Percentiles rank a stretch among this genome's conserved stretches.
These are phyloP conservation scores for Neogale vison DNA, from an alignment of 2,113 vertebrate genomes.

Conservation along the genomic window DNA sequence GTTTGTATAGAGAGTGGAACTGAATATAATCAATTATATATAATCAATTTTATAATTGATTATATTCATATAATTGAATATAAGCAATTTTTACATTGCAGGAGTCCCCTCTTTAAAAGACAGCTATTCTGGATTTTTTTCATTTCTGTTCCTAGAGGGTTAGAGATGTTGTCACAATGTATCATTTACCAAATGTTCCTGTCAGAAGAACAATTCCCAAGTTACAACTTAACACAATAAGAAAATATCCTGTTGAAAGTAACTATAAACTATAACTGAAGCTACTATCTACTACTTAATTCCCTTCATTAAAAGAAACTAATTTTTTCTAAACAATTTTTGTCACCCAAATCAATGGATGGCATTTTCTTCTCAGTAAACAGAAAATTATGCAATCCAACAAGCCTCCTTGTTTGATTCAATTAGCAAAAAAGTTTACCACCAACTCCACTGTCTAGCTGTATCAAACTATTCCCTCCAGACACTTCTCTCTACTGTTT, in stretches of 20 bases:
- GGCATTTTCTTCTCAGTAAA: background rate
- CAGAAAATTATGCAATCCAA: background rate
- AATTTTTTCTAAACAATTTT: background rate
- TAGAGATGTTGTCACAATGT: background rate
- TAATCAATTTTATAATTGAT: no score
- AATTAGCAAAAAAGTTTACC: background rate
- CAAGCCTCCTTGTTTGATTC: background rate
- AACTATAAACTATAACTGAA: background rate
- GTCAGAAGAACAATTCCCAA: background rate
- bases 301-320: background rate
- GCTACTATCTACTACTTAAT: background rate
- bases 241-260: background rate
- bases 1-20: background rate
- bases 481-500: background rate
- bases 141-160: background rate
- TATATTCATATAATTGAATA: background rate
- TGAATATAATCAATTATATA: background rate
- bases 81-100: background rate
- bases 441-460: background rate
- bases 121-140: background rate
- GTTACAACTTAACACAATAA: background rate
- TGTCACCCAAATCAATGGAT: background rate
- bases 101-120: background rate
- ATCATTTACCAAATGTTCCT: background rate
- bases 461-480: background rate